Conservation (phyloP, 2,797 vertebrate species). For the Allobates femoralis region DNA sequence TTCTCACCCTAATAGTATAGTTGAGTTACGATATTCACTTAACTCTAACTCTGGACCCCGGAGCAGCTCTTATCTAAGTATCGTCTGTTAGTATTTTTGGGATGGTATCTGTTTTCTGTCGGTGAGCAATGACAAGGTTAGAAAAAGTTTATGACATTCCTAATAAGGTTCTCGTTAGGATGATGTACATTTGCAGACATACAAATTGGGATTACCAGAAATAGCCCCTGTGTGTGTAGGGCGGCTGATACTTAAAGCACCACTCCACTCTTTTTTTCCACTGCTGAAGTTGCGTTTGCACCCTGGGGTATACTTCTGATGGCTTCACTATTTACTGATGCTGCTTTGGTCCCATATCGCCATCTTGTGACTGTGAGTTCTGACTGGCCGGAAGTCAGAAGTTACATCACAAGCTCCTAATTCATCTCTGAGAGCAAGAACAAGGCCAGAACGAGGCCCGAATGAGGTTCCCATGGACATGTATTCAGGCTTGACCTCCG, state of each 20-base stretch:
- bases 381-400: too few relatives aligned
- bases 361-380: too few relatives aligned
- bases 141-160: constrained; percentile 53
- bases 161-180: constrained; percentile 22
- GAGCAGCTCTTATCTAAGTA: constrained; percentile 21
- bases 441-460: too few relatives aligned
- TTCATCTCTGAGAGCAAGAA: too few relatives aligned
- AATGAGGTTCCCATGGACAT: too few relatives aligned
- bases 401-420: too few relatives aligned
- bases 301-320: too few relatives aligned
- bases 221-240: constrained; percentile 20
- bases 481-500: too few relatives aligned
- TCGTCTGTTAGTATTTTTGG: constrained; percentile 31
- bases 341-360: too few relatives aligned
- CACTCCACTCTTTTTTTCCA: too few relatives aligned
- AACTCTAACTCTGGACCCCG: background rate
- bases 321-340: too few relatives aligned
- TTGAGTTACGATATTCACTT: background rate
- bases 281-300: too few relatives aligned
- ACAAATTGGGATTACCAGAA: constrained; percentile 53
- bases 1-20: background rate
- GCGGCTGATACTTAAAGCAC: background rate
- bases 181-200: constrained; percentile 19
- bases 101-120: constrained; percentile 52
- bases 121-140: constrained; percentile 40